Conservation (phyloP, 2,113 vertebrate genomes). For the Strix uralensis region DNA sequence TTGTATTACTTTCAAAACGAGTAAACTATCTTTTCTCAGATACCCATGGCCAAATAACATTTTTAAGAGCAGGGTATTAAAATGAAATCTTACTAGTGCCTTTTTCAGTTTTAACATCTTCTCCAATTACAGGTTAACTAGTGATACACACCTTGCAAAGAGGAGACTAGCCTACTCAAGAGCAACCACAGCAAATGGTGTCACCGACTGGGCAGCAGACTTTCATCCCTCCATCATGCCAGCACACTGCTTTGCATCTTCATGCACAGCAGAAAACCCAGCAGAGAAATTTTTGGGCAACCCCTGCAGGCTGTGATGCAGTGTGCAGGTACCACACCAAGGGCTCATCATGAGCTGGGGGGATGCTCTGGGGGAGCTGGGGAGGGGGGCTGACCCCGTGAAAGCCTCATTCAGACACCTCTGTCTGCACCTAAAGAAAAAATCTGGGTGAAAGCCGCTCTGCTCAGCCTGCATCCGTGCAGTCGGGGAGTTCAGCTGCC, state of each 20-base stretch:
- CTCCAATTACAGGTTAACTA: not conserved
- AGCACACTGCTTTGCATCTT: not conserved
- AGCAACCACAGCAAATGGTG: not conserved
- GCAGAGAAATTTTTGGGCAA: not conserved
- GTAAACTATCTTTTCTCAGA: not conserved
- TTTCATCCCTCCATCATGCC: not conserved
- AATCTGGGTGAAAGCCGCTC: not conserved
- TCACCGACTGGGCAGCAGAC: rapidly evolving
- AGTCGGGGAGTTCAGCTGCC: rapidly evolving
- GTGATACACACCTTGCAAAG: rapidly evolving
- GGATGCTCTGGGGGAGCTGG: not conserved
- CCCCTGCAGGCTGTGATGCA: not conserved
- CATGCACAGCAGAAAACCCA: not conserved
- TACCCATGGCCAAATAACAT: not conserved
- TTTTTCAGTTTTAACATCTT: not conserved
- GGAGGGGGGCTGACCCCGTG: rapidly evolving
- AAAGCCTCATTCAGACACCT: rapidly evolving
- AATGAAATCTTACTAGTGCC: not conserved
- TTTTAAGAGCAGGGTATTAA: not conserved
- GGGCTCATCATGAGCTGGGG: rapidly evolving
- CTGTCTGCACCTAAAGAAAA: not conserved
- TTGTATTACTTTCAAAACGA: not conserved
- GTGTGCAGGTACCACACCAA: rapidly evolving
- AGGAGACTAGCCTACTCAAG: not conserved
- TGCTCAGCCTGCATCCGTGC: rapidly evolving